Base-by-base conservation (phyloP, 1,140 invertebrate species). In the Penaeus vannamei region DNA sequence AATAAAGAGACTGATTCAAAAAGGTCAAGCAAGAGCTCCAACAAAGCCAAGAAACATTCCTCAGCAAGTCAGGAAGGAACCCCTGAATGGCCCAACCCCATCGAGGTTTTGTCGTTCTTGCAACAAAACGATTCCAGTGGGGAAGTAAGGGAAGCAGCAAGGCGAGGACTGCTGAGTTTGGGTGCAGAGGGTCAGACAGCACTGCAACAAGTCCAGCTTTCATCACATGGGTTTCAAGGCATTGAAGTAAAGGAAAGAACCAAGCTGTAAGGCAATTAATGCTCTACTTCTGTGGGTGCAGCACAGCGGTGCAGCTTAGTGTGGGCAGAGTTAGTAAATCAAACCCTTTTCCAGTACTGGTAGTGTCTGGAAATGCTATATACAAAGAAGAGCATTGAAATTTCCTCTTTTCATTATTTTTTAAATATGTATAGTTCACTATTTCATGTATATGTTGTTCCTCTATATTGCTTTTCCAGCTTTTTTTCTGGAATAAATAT, bases 161-260 rank as follows among this genome's bases (percentile, higher is more conserved):
- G 87, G 32, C 80, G 69, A 14, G 85, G 86, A 36, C 81, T 91
- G n/a, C 89, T 91, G 61, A 81, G 90, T 91, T 60, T 92, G 92
- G 93, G 93, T 88, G 91, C 92, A 14, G 93, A 93, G 84, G 93
- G 93, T 0, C 92, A 92, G 85, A 91, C 92, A 79, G 93, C 93
- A 32, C 92, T 93, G 82, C 93, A 94, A 79, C 93, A 93, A 86
- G 92, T 93, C 59, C 93, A 93, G 90, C 92, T 94, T n/a, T 92
- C 93, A 19, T 92, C 92, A 36, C 93, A 94, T 90, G 93, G 93
- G 14, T 94, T 94, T 90, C 93, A 94, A 89, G 93, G 93, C 60
- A 76, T 94, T 22, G 92, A 93, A 72, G 92, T 93, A 42, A 92
- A 92, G 77, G 90, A 91, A 81, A 89, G 69, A 62, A 87, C 84